phyloP scores from a whole-genome alignment of 1,140 invertebrate species.

The Brachionus rotundiformis region DNA sequence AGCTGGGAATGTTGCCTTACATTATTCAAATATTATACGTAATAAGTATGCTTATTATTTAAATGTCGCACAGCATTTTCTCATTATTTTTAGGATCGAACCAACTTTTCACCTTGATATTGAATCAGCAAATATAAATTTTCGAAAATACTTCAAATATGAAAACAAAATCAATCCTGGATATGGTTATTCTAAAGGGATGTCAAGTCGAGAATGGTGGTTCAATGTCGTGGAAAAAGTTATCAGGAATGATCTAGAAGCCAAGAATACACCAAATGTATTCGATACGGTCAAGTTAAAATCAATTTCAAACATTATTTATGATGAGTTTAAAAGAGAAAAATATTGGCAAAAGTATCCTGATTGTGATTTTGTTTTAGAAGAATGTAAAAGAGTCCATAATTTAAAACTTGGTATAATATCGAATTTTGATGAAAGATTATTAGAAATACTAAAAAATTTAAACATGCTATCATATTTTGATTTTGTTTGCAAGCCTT shows the following conservation, averaged over 20 bases:
- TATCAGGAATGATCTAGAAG: background rate
- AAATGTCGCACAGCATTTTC: background rate
- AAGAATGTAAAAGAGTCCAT: background rate
- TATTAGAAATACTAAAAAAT: slow-evolving; percentile 24
- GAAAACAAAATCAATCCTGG: background rate
- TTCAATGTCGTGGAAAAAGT: background rate
- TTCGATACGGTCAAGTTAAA: background rate
- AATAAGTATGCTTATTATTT: slow-evolving; percentile 13
- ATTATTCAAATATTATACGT: slow-evolving; percentile 25
- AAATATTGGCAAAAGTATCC: slow-evolving; percentile 37
- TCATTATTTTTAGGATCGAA: background rate
- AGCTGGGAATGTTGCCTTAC: slow-evolving; percentile 24
- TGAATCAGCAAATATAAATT: slow-evolving; percentile 29
- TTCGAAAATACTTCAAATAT: slow-evolving; percentile 23
- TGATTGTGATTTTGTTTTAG: slow-evolving; percentile 33
- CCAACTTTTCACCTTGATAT: background rate
- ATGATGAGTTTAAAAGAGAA: background rate
- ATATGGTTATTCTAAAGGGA: background rate
- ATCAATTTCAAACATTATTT: background rate
- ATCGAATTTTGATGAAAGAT: slow-evolving; percentile 47
- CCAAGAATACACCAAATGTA: background rate
- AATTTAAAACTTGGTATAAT: slow-evolving; percentile 1
- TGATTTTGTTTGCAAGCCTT: slow-evolving; percentile 41
- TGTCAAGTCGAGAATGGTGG: slow-evolving; percentile 33
- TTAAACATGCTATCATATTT: slow-evolving; percentile 16